phyloP scores from a whole-genome alignment of 92 coral and sea anemone species.

The Parazoanthus atlanticus region DNA sequence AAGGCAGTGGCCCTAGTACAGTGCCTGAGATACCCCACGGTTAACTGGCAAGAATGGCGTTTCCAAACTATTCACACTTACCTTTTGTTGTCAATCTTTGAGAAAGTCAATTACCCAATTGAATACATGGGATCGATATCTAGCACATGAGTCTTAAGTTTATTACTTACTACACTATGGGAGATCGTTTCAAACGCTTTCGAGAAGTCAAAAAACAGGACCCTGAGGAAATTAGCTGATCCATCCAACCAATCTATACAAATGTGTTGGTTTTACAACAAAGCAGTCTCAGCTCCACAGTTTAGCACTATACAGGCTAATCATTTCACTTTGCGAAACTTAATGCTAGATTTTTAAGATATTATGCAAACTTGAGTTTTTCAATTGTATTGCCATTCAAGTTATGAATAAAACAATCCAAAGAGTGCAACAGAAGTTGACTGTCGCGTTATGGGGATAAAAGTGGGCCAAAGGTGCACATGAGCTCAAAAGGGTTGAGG shows the following conservation, averaged over 20 bases:
- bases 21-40: constrained; percentile 25
- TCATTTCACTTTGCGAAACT: too few relatives aligned
- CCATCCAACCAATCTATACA: constrained; percentile 15
- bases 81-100: constrained; percentile 28
- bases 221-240: background rate
- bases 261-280: constrained; percentile 7
- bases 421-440: too few relatives aligned
- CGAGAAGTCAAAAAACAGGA: constrained; percentile 1
- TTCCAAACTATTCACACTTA: background rate
- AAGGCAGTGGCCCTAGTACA: constrained; percentile 38
- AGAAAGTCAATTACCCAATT: constrained; percentile 44
- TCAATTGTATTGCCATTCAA: too few relatives aligned
- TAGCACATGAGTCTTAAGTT: constrained; percentile 25
- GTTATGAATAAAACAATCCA: too few relatives aligned
- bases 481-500: too few relatives aligned
- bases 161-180: constrained; percentile 2
- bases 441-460: too few relatives aligned
- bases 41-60: constrained; percentile 6
- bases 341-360: too few relatives aligned
- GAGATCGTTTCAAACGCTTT: constrained; percentile 22
- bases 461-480: too few relatives aligned
- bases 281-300: background rate
- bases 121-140: constrained; percentile 25
- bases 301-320: too few relatives aligned
- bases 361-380: too few relatives aligned